Evolutionary conservation across 2,797 vertebrate species (phyloP).

Genomic region (Pseudochaenichthys georgianus): DNA sequence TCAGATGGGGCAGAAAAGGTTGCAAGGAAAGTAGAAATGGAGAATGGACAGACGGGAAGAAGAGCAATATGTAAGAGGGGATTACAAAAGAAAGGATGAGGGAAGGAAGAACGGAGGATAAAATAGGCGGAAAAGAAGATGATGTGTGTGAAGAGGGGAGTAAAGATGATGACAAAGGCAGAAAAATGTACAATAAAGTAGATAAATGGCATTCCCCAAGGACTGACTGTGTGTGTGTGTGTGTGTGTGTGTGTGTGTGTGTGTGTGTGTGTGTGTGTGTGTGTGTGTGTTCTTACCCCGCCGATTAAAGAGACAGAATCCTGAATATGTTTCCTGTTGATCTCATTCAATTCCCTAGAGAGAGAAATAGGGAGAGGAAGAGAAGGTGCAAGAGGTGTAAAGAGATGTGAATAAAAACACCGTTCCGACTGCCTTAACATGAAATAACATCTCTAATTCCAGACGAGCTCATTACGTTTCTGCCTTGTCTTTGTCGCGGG

Average conservation of each 20-base stretch:
- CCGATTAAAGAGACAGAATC: slow-evolving; percentile 89
- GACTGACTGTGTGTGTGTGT: slow-evolving; percentile 4
- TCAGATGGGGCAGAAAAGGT: not conserved
- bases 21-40: not conserved
- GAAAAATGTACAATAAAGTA: slow-evolving; percentile 19
- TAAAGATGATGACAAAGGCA: slow-evolving; percentile 20
- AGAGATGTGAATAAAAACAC: not conserved
- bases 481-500: slow-evolving; percentile 87
- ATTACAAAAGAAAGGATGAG: slow-evolving; percentile 4
- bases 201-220: slow-evolving; percentile 10
- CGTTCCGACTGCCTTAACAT: not conserved
- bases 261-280: not conserved
- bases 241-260: slow-evolving; percentile 17
- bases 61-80: not conserved
- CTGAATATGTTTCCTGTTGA: slow-evolving; percentile 90
- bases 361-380: not conserved
- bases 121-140: not conserved
- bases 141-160: slow-evolving; percentile 5
- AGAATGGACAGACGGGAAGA: no score
- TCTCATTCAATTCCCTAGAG: slow-evolving; percentile 89
- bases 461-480: slow-evolving; percentile 76
- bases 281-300: slow-evolving; percentile 76
- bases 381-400: not conserved
- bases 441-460: not conserved
- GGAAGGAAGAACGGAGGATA: not conserved